Evolutionary conservation across 2,888 invertebrate genomes (phyloP), one percentile per base, ranked within the genome.

Genomic region (Gastrophysa polygoni): DNA sequence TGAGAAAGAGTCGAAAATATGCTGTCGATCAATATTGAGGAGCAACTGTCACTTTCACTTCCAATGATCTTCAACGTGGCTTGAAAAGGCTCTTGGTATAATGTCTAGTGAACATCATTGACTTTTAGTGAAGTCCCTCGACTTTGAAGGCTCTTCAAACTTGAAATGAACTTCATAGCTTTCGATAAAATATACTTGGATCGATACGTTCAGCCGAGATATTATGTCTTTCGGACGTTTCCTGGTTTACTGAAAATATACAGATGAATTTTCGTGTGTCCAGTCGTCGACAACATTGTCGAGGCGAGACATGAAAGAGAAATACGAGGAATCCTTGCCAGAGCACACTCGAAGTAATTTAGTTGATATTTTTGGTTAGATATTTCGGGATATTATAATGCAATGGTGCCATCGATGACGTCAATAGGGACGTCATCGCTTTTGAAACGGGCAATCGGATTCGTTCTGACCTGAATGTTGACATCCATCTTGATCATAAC

Each of bases 341-440:
- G 24, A 56, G 29, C 29, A 62, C 44, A 48, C 49, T 57, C 34
- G 20, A 46, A 56, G 56, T 57, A 61, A 57, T 47, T 60, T 28
- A 48, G 50, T 32, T 54, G n/a, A 24, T 64, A 64, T 59, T 64
- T 57, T 60, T 50, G 60, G 54, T 64, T 24, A 32, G 63, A 60
- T 64, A 64, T 60, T 60, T 60, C 48, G 38, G 60, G 63, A 64
- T 50, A 50, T 44, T 32, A 54, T 60, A 64, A 64, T 64, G 63
- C 60, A 64, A 62, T 62, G 44, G 28, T 54, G 54, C 49, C 34
- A 49, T 38, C 57, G 46, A 54, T 66, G 65, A 66, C 65, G 65
- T 66, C 62, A 62, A 57, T 59, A 54, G 48, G 21, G 54, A 66
- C 65, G 65, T 66, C 61, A 64, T 64, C 61, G 55, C 60, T 34